Conservation (phyloP, 1,140 invertebrate species). For the Drosophila punjabiensis region DNA sequence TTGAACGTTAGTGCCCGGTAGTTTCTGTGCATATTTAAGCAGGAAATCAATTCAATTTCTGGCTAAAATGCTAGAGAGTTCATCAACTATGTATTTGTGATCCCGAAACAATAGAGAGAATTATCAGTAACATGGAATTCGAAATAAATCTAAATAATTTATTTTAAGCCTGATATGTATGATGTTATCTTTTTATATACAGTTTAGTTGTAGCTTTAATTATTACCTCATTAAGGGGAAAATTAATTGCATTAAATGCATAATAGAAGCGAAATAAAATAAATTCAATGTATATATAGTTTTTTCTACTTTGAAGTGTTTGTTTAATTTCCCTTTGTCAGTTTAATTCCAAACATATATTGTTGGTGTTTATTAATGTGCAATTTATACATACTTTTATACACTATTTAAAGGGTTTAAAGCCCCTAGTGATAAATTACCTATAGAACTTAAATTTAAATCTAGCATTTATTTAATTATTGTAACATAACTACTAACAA, state of each 20-base stretch:
- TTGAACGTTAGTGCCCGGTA: neutral
- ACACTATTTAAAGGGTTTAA: too few species aligned
- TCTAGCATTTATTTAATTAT: neutral
- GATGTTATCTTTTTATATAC: neutral
- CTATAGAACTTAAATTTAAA: too few species aligned
- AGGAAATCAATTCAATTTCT: constrained; percentile 13
- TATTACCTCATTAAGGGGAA: too few species aligned
- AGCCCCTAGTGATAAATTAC: too few species aligned
- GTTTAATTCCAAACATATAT: too few species aligned
- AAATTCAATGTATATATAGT: neutral
- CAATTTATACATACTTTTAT: too few species aligned
- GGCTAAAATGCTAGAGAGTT: neutral
- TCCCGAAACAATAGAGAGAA: neutral
- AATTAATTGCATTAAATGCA: too few species aligned
- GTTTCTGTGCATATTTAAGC: constrained; percentile 21
- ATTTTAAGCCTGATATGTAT: neutral
- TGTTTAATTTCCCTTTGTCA: too few species aligned
- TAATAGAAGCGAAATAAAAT: neutral
- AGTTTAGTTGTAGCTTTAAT: neutral
- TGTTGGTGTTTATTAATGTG: too few species aligned
- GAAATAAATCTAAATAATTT: neutral
- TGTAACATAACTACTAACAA: fast-evolving
- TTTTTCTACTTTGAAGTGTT: too few species aligned
- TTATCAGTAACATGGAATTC: neutral
- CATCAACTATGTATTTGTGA: constrained; percentile 12